These are phyloP conservation scores for Rostratula benghalensis DNA, from an alignment of 2,113 vertebrate genomes.

Conservation along the genomic window DNA sequence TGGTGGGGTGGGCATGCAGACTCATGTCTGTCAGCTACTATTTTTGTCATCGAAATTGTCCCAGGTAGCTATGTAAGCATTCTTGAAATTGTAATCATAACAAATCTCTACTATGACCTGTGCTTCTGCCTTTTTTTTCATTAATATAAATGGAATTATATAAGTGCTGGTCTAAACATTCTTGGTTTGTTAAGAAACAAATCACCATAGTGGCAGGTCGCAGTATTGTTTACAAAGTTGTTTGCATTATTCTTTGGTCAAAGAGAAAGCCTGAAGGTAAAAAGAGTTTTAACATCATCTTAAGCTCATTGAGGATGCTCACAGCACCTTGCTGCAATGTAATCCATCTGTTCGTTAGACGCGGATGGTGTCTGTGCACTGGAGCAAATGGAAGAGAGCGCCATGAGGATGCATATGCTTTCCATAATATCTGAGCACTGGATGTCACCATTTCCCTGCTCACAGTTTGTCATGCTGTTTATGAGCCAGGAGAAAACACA, in stretches of 20 bases:
- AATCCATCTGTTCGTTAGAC: rapidly evolving
- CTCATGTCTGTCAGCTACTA: background rate
- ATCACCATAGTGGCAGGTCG: background rate
- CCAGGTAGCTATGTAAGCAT: background rate
- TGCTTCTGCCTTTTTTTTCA: background rate
- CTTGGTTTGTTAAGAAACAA: background rate
- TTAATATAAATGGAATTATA: background rate
- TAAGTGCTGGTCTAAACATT: background rate
- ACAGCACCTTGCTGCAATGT: background rate
- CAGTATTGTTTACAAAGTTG: background rate
- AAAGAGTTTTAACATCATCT: background rate
- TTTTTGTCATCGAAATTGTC: background rate
- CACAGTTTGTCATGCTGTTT: background rate
- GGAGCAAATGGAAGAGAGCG: background rate
- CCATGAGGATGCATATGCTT: rapidly evolving
- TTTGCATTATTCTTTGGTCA: background rate
- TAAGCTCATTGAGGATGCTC: background rate
- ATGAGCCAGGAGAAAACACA: background rate
- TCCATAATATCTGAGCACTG: background rate
- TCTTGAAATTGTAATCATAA: background rate
- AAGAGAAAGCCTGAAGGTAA: background rate
- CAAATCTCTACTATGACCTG: background rate
- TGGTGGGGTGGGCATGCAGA: background rate
- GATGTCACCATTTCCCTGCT: constrained; percentile 28
- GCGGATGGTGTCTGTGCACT: rapidly evolving